These are phyloP conservation scores for Globicephala melas DNA, from an alignment of 2,113 vertebrate genomes.

Conservation along the genomic window DNA sequence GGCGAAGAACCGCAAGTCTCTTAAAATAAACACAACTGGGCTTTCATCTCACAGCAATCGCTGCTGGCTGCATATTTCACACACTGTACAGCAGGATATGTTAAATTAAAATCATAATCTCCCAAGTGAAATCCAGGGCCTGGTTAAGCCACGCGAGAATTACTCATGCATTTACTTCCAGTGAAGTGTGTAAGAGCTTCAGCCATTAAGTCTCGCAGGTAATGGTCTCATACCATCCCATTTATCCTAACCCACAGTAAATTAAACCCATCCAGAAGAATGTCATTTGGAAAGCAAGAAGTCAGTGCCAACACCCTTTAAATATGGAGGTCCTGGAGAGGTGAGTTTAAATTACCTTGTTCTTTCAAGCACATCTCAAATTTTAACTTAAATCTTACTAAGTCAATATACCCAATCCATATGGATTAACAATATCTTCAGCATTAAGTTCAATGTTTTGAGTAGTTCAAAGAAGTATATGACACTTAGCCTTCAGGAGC, in stretches of 20 bases:
- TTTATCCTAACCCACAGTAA: conserved; percentile 52
- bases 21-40: conserved; percentile 84
- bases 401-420: conserved; percentile 4
- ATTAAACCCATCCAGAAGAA: conserved; percentile 43
- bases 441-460: conserved; percentile 17
- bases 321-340: conserved; percentile 23
- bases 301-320: neutral
- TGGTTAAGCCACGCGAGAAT: conserved; percentile 69
- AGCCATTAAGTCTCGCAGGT: conserved; percentile 70
- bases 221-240: conserved; percentile 43
- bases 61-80: conserved; percentile 84
- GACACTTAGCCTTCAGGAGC: neutral
- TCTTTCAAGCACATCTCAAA: conserved; percentile 32
- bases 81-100: conserved; percentile 85
- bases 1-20: conserved; percentile 83
- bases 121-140: conserved; percentile 72
- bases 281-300: conserved; percentile 43
- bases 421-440: conserved; percentile 43
- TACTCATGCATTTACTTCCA: conserved; percentile 78
- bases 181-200: conserved; percentile 61
- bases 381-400: conserved; percentile 33
- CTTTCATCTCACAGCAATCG: conserved; percentile 84
- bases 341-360: conserved; percentile 25
- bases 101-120: conserved; percentile 87
- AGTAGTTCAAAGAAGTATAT: conserved; percentile 16